These are phyloP conservation scores for Kuschelorhynchus macadamiae DNA, from an alignment of 2,888 invertebrate genomes.

Conservation along the genomic window DNA sequence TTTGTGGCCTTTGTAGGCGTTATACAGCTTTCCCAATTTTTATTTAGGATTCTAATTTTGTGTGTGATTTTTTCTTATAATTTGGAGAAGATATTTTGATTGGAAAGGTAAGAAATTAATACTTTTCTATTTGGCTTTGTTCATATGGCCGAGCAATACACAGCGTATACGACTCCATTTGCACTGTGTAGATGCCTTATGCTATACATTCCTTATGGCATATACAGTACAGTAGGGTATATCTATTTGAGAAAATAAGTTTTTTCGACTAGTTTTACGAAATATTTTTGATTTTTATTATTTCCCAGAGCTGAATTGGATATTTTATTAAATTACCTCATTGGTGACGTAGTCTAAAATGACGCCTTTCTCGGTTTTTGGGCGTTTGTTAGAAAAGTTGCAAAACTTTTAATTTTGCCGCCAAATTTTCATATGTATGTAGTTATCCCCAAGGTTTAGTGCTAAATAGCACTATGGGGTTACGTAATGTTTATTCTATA, in stretches of 20 bases:
- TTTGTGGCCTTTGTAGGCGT: constrained; percentile 47
- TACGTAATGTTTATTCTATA: constrained; percentile 10
- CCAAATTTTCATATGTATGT: constrained; percentile 55
- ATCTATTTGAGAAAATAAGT: constrained; percentile 52
- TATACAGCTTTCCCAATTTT: constrained; percentile 57
- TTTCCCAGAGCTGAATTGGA: constrained; percentile 32
- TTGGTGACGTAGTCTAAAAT: constrained; percentile 67
- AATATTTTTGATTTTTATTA: constrained; percentile 43
- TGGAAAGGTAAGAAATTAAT: constrained; percentile 52
- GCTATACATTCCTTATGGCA: constrained; percentile 61
- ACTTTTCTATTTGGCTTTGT: constrained; percentile 64
- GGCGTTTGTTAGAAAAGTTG: constrained; percentile 55
- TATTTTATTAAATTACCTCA: constrained; percentile 62
- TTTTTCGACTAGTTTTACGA: constrained; percentile 56
- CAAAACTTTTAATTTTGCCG: constrained; percentile 63
- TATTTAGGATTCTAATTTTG: constrained; percentile 57
- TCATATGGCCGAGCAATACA: constrained; percentile 67
- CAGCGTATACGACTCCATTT: constrained; percentile 70
- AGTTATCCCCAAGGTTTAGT: constrained; percentile 24
- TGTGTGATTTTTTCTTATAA: constrained; percentile 60
- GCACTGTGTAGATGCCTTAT: constrained; percentile 66
- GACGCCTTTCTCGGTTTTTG: constrained; percentile 63
- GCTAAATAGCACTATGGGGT: constrained; percentile 5
- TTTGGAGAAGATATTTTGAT: constrained; percentile 48
- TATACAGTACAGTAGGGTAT: constrained; percentile 58